Evolutionary conservation across 1,140 invertebrate species (phyloP).

Genomic region (Limonius californicus): DNA sequence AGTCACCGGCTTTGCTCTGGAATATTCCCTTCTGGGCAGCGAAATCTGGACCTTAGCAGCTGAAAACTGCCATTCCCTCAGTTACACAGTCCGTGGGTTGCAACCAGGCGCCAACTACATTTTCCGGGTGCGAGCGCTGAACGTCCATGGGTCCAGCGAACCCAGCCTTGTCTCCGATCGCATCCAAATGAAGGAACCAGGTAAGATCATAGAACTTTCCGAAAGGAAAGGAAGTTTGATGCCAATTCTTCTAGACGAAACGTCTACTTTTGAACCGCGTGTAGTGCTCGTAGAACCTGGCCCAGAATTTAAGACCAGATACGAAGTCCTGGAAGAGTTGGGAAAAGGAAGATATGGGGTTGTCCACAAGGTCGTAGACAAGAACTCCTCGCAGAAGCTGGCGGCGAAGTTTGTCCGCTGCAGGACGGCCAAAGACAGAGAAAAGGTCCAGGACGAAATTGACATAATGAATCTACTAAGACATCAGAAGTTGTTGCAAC

Average conservation of each 20-base stretch:
- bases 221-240: too few relatives aligned
- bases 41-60: constrained; percentile 57
- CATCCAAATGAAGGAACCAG: constrained; percentile 48
- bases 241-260: constrained; percentile 34
- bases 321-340: constrained; percentile 67
- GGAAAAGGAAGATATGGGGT: constrained; percentile 78
- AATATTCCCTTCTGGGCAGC: constrained; percentile 59
- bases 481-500: constrained; percentile 85
- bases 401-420: constrained; percentile 92
- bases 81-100: constrained; percentile 56
- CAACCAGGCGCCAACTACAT: constrained; percentile 57
- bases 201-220: constrained; percentile 26
- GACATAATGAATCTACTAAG: constrained; percentile 85
- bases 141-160: constrained; percentile 72
- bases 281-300: constrained; percentile 50
- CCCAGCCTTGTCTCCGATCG: constrained; percentile 58
- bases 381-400: constrained; percentile 61
- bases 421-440: constrained; percentile 74
- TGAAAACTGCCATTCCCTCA: constrained; percentile 61
- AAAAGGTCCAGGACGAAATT: constrained; percentile 86
- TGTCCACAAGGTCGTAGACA: constrained; percentile 73
- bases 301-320: constrained; percentile 56
- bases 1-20: constrained; percentile 76
- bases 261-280: constrained; percentile 37
- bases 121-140: constrained; percentile 74